Evolutionary conservation across 2,797 vertebrate species (phyloP).

Genomic region (Pseudochromis fuscus): DNA sequence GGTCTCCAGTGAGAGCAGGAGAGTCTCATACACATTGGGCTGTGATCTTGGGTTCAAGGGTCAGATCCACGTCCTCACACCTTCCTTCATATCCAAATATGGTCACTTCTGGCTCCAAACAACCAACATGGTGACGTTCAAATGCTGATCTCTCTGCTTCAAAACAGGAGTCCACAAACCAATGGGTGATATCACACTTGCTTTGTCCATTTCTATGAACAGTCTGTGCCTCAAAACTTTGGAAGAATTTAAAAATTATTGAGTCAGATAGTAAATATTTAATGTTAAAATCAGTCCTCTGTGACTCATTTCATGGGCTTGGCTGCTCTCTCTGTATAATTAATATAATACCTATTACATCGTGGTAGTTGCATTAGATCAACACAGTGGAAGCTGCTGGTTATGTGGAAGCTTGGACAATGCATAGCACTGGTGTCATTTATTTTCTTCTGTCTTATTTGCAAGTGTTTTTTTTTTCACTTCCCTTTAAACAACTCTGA

Average conservation of each 20-base stretch:
- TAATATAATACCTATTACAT: slow-evolving; percentile 36
- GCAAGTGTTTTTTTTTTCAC: not conserved
- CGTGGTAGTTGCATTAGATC: slow-evolving; percentile 38
- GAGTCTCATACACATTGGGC: too few species aligned
- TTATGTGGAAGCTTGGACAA: not conserved
- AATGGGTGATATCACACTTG: too few species aligned
- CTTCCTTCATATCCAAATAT: too few species aligned
- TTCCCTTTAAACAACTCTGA: slow-evolving; percentile 10
- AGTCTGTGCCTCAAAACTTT: too few species aligned
- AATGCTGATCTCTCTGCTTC: too few species aligned
- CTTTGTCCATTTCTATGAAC: too few species aligned
- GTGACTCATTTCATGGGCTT: slow-evolving; percentile 8
- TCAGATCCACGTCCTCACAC: too few species aligned
- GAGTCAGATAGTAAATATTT: slow-evolving; percentile 5
- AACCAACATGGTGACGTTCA: too few species aligned
- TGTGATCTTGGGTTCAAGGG: too few species aligned
- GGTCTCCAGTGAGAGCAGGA: too few species aligned
- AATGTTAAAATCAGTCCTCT: slow-evolving; percentile 7
- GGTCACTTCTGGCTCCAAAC: too few species aligned
- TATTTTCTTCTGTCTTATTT: slow-evolving; percentile 10
- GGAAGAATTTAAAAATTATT: not conserved
- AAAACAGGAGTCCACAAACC: too few species aligned
- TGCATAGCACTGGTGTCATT: slow-evolving; percentile 21
- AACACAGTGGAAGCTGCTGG: slow-evolving; percentile 21
- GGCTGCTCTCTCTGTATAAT: slow-evolving; percentile 2